These are phyloP conservation scores for Ceyx margarethae DNA, from an alignment of 2,113 vertebrate species.

Conservation along the genomic window DNA sequence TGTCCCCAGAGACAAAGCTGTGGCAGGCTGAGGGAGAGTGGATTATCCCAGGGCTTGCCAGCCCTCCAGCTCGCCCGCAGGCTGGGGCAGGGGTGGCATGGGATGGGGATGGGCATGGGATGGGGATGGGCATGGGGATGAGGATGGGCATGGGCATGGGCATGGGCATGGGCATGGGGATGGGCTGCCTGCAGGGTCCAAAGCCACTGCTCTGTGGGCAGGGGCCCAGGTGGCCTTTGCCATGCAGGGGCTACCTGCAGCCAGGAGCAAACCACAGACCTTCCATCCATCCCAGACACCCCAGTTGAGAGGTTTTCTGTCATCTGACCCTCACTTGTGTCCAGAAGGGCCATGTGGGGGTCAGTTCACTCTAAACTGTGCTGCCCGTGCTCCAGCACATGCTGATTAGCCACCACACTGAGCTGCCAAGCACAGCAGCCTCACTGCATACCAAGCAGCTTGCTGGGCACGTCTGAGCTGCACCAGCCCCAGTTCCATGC, in stretches of 20 bases:
- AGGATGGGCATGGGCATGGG: too few relatives aligned
- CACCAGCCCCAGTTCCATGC: accelerated
- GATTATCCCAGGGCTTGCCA: background rate
- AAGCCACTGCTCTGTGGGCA: background rate
- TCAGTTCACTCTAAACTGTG: background rate
- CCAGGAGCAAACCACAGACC: background rate
- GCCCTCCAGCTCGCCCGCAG: background rate
- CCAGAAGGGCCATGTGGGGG: background rate
- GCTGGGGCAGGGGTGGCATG: background rate
- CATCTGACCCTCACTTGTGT: background rate
- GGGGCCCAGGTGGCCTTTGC: background rate
- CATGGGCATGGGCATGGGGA: too few relatives aligned
- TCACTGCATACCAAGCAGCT: constrained; percentile 30
- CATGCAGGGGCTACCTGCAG: background rate
- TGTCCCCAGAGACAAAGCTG: background rate
- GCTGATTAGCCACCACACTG: background rate
- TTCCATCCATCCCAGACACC: background rate
- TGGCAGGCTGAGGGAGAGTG: accelerated
- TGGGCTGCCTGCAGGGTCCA: background rate
- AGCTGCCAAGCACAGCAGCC: constrained; percentile 33
- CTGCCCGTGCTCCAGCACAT: constrained; percentile 10
- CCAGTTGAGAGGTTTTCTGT: background rate
- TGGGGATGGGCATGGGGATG: too few relatives aligned
- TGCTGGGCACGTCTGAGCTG: background rate
- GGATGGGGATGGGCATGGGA: too few relatives aligned